These are phyloP conservation scores for Selenia dentaria DNA, from an alignment of 2,888 invertebrate species.

Conservation along the genomic window DNA sequence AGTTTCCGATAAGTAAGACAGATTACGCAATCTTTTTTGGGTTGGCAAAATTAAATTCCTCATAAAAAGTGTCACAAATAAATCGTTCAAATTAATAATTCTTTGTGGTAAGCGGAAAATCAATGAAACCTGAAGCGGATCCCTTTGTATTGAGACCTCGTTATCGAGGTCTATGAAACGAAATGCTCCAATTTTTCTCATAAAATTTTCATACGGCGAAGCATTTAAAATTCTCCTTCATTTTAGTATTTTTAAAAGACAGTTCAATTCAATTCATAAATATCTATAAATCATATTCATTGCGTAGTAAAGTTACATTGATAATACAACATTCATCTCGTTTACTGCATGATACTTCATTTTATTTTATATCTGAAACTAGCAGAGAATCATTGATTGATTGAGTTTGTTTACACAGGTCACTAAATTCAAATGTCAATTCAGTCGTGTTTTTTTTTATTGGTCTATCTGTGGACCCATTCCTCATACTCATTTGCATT, in stretches of 20 bases:
- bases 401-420: no score
- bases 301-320: no score
- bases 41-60: conserved; percentile 5
- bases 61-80: conserved; percentile 6
- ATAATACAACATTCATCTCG: no score
- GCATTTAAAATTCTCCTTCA: conserved; percentile 16
- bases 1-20: not conserved
- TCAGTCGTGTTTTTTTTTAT: no score
- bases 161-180: conserved; percentile 35
- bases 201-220: conserved; percentile 27
- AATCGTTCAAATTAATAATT: conserved; percentile 14
- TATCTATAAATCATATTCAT: no score
- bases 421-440: no score
- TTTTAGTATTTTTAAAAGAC: conserved; percentile 9
- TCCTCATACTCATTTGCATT: no score
- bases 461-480: no score
- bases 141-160: conserved; percentile 33
- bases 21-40: conserved; percentile 1
- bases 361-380: no score
- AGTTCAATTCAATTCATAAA: not conserved
- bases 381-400: no score
- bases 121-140: conserved; percentile 24
- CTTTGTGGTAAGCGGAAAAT: conserved; percentile 17
- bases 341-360: no score
- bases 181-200: conserved; percentile 36